Base-by-base conservation (phyloP, 64 coral and sea anemone species). In the Actinia equina region DNA sequence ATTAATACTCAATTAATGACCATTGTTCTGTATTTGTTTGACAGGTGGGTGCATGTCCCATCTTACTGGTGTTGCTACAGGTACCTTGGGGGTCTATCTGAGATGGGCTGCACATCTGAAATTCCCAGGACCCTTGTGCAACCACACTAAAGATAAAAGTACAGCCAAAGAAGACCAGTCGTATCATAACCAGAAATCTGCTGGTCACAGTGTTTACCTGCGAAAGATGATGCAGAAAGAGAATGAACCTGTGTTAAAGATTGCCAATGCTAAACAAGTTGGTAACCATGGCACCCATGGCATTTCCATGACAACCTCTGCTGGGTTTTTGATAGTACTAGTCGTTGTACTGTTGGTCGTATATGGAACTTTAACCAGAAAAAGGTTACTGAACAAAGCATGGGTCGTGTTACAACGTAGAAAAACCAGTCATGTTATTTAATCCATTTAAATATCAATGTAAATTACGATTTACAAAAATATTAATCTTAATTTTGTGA, bases 41-140 rank as follows among this genome's bases (percentile, higher is more conserved):
- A 26, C 77, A 90, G 91, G 92, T 82, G 97, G 97, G 0, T 99
- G 97, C 62, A 37, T 88, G 88, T 95, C 93, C 2, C 97, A 99
- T 71, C 43, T 95, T 4, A 93, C 97, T 43, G 97, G 97, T 43
- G 97, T 99, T 6, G 97, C 97, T 11, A 65, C 88, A 41, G 93
- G 93, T 8, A 18, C 93, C 20, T 18, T 99, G 19, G 93, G 93
- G 3, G 70, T 95, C 17, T 99, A 99, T 77, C 56, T 93, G 1
- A 87, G 88, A 58, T 99, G 97, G 97, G 30, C 94, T 62, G 52
- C 92, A 17, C 61, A 88, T 85, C 37, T 87, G 5, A 74, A 14
- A 74, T 74, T 23, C 41, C 42, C 25, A 80, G 43, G 57, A 13
- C 89, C 37, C 22, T 27, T 23, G 10, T 42, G 22, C 10, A 74